Conservation (phyloP, 2,888 invertebrate genomes). For the Sycophila texana region DNA sequence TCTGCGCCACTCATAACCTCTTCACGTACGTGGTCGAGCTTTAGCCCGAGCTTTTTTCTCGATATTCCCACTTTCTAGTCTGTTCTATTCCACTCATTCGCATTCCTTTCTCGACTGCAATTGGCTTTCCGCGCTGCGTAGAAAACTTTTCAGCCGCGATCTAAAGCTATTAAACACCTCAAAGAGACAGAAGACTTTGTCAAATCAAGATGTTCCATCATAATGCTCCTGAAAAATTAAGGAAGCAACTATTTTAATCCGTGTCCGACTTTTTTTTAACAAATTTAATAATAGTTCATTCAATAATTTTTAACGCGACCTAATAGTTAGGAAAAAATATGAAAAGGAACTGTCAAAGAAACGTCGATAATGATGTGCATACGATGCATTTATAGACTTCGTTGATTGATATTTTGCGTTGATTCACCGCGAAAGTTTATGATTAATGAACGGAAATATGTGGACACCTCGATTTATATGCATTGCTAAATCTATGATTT, state of each 20-base stretch:
- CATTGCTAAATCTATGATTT: constrained; percentile 47
- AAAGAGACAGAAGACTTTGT: no score
- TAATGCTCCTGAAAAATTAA: no score
- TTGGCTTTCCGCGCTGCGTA: no score
- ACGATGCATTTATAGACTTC: constrained; percentile 23
- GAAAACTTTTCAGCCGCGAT: no score
- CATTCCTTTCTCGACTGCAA: no score
- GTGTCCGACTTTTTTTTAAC: neutral
- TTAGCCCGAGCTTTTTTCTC: neutral
- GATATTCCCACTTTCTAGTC: neutral
- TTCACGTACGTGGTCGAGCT: neutral
- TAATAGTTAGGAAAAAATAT: constrained; percentile 13
- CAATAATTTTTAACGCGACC: neutral
- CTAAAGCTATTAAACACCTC: no score
- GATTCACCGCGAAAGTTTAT: constrained; percentile 34
- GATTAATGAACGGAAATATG: constrained; percentile 51
- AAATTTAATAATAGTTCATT: neutral
- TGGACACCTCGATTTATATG: constrained; percentile 21
- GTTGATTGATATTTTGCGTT: constrained; percentile 27
- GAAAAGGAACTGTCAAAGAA: constrained; percentile 11
- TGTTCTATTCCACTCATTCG: neutral
- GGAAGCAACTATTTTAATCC: neutral
- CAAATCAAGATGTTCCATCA: no score
- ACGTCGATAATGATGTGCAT: constrained; percentile 14
- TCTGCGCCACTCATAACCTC: neutral